These are phyloP conservation scores for Zhengitettix transpicula DNA, from an alignment of 2,888 invertebrate species.

Conservation along the genomic window DNA sequence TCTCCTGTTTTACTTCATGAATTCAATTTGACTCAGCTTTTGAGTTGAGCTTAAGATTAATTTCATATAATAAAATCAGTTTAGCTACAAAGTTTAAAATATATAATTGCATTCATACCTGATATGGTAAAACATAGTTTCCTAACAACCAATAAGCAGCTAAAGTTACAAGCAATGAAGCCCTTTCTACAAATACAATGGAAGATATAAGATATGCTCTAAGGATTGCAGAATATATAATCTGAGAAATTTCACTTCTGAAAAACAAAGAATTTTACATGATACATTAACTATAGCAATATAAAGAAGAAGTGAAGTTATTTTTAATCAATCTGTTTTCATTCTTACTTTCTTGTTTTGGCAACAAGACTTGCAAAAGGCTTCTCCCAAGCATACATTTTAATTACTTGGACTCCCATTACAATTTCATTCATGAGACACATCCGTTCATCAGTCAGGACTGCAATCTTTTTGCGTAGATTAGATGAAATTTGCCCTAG, in stretches of 20 bases:
- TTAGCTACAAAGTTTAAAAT: too few relatives aligned
- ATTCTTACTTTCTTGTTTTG: conserved; percentile 30
- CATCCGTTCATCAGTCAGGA: conserved; percentile 69
- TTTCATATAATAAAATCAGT: too few relatives aligned
- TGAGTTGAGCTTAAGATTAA: too few relatives aligned
- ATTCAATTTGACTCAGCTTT: too few relatives aligned
- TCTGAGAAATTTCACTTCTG: conserved; percentile 3
- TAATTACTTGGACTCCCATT: conserved; percentile 69
- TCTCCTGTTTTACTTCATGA: too few relatives aligned
- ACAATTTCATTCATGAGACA: conserved; percentile 80
- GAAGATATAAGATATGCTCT: conserved; percentile 48
- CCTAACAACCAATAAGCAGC: conserved; percentile 57
- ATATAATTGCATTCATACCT: conserved; percentile 26
- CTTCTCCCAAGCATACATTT: conserved; percentile 79
- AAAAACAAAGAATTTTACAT: background rate
- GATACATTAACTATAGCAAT: background rate
- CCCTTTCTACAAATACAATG: conserved; percentile 70
- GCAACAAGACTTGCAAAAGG: conserved; percentile 50
- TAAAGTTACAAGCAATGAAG: conserved; percentile 66
- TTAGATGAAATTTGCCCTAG: conserved; percentile 15
- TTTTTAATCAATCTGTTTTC: background rate
- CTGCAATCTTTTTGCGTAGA: conserved; percentile 26
- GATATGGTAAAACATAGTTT: conserved; percentile 48
- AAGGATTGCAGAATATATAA: conserved; percentile 31
- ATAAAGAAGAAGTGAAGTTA: background rate